phyloP scores from a whole-genome alignment of 2,888 invertebrate genomes.

The Apeira syringaria region DNA sequence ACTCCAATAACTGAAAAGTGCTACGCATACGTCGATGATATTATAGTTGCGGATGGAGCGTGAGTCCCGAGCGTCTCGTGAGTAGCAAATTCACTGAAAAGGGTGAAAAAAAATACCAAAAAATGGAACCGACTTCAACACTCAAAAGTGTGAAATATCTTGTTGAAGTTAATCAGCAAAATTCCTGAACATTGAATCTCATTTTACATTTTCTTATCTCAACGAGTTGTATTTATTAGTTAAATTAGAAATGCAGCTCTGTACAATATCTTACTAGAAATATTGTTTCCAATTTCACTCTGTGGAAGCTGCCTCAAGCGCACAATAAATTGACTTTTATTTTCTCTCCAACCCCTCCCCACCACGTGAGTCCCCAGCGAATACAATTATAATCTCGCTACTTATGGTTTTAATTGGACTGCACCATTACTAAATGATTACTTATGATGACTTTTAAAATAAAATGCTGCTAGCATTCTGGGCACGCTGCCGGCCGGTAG shows the following conservation, averaged over 20 bases:
- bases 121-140: no score
- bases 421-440: slow-evolving; percentile 16
- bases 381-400: slow-evolving; percentile 20
- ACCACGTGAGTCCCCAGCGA: slow-evolving; percentile 2
- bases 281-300: slow-evolving; percentile 17
- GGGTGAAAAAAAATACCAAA: no score
- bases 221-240: slow-evolving; percentile 1
- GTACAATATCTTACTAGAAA: slow-evolving; percentile 14
- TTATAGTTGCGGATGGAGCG: no score
- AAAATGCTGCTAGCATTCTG: background rate
- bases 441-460: no score
- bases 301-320: slow-evolving; percentile 15
- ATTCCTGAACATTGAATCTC: no score
- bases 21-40: no score
- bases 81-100: no score
- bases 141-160: no score
- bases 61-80: no score
- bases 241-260: slow-evolving; percentile 14
- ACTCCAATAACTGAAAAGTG: no score
- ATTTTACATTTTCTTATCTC: background rate
- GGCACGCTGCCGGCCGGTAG: no score
- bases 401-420: slow-evolving; percentile 6
- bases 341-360: background rate
- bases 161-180: no score
- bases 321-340: slow-evolving; percentile 16